Evolutionary conservation across 1,140 invertebrate genomes (phyloP), one percentile per base, ranked within the genome.

Genomic region (Drosophila carrolli): DNA sequence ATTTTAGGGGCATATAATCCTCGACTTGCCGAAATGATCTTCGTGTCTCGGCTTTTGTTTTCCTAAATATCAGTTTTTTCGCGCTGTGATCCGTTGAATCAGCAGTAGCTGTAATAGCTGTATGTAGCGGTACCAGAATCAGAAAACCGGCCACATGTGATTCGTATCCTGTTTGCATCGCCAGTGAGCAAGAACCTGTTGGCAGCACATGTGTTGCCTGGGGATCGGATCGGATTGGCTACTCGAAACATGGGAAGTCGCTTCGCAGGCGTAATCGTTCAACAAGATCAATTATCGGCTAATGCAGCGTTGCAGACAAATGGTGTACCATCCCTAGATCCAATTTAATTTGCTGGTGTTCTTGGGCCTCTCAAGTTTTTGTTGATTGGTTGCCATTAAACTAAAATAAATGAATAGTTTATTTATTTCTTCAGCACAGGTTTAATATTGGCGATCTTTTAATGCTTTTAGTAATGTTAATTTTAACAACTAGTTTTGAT

Each of bases 281-380:
- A 63, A 63, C 4, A 10, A n/a, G 60, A 65, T 43, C 59, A 67
- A 67, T 65, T 67, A 67, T 51, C 19, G 60, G 27, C 3, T 14
- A 48, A 23, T 48, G 58, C 35, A 61, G 29, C 19, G n/a, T 16
- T 59, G 8, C 14, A 23, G 57, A n/a, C 16, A 38, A 38, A 4
- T 10, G 29, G 16, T 37, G 9, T 19, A 1, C 8, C 32, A 60
- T 19, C 11, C 59, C 54, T 62, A 10, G 16, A 8, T 23, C 5
- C 0, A 40, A 40, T 14, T 14, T 27, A 40, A 40, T 40, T 11
- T 10, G n/a, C 4, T 11, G 14, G 9, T 32, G 13, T 19, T 11
- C n/a, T 7, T 32, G 16, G 51, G 6, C 10, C 19, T 16, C 19
- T 16, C 9, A 1, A 23, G n/a, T 51, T 51, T 14, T 23, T 46